These are phyloP conservation scores for Allygus modestus DNA, from an alignment of 2,888 invertebrate species.

Conservation along the genomic window DNA sequence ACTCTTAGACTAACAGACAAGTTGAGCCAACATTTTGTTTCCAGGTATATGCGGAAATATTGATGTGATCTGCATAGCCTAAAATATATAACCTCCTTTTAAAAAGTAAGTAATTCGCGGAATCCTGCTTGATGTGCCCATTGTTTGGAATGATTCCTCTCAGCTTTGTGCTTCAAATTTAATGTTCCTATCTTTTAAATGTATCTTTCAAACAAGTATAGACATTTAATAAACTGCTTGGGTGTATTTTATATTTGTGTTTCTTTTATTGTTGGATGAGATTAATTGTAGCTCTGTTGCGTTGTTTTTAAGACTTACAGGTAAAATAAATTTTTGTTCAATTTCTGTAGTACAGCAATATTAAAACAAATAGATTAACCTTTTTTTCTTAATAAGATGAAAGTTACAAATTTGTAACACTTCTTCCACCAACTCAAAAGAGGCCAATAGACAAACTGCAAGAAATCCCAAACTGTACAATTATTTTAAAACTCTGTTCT, in stretches of 20 bases:
- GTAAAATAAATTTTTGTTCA: no score
- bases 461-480: no score
- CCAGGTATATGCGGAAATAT: conserved; percentile 69
- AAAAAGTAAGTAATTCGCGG: conserved; percentile 64
- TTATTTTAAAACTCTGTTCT: no score
- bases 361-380: no score
- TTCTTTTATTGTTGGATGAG: neutral
- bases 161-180: conserved; percentile 7
- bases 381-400: no score
- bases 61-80: conserved; percentile 64
- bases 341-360: no score
- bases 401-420: no score
- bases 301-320: no score
- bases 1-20: conserved; percentile 20
- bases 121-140: conserved; percentile 21
- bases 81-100: conserved; percentile 44
- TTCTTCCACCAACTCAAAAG: no score
- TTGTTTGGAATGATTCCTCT: conserved; percentile 36
- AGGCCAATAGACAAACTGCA: no score
- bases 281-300: neutral
- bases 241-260: conserved; percentile 12
- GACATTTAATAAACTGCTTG: conserved; percentile 4
- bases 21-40: conserved; percentile 66
- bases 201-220: neutral
- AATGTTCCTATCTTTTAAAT: neutral